Conservation (phyloP, 2,113 vertebrate genomes). For the Oplegnathus fasciatus region DNA sequence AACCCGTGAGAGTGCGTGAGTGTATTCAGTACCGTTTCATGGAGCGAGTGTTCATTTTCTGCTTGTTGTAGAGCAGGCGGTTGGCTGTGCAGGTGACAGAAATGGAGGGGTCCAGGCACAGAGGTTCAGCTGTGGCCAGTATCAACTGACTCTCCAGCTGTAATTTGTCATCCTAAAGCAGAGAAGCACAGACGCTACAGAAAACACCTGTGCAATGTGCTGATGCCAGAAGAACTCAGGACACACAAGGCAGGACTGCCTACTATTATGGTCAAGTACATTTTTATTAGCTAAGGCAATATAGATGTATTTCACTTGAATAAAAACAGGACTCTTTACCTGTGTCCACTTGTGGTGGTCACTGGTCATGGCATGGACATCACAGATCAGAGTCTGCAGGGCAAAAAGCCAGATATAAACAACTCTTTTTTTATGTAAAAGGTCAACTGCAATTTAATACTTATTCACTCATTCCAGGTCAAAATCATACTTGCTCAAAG, state of each 20-base stretch:
- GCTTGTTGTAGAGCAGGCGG: slow-evolving; percentile 96
- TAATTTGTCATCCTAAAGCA: slow-evolving; percentile 94
- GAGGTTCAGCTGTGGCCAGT: slow-evolving; percentile 95
- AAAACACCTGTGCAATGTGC: slow-evolving; percentile 16
- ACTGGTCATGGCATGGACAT: slow-evolving; percentile 98
- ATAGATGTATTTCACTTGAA: not conserved
- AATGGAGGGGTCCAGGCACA: slow-evolving; percentile 98
- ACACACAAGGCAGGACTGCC: not conserved
- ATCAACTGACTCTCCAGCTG: slow-evolving; percentile 97
- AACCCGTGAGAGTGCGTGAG: not conserved
- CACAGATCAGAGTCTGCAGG: slow-evolving; percentile 95
- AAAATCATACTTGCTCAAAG: not conserved
- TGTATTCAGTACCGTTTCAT: slow-evolving; percentile 90
- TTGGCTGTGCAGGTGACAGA: slow-evolving; percentile 96
- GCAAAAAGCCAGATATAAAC: slow-evolving; percentile 25
- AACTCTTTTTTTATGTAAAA: not conserved
- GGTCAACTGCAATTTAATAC: not conserved
- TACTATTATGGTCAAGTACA: not conserved
- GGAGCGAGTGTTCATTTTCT: slow-evolving; percentile 97
- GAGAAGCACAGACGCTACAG: slow-evolving; percentile 12
- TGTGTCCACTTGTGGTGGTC: slow-evolving; percentile 99
- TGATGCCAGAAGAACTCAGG: not conserved
- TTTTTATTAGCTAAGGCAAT: not conserved
- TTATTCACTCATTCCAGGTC: not conserved
- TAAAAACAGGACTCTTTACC: slow-evolving; percentile 79